Evolutionary conservation across 2,113 vertebrate species (phyloP).

Genomic region (Gobio gobio): DNA sequence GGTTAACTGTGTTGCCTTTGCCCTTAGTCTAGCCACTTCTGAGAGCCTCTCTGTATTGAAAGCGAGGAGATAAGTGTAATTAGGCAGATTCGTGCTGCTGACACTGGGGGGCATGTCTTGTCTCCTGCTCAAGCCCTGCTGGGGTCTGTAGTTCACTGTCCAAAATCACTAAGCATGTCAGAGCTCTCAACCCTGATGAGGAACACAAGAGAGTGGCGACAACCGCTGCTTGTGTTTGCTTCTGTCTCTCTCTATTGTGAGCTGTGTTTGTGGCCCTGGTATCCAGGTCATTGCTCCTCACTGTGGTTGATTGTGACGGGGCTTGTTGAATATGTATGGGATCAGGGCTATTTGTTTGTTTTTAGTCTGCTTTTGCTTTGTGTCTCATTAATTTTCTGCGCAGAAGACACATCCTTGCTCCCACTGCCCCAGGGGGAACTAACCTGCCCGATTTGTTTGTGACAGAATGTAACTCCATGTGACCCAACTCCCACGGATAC

Average conservation of each 20-base stretch:
- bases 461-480: slow-evolving; percentile 21
- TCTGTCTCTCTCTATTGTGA: slow-evolving; percentile 51
- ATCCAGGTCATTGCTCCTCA: slow-evolving; percentile 52
- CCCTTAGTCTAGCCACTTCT: background rate
- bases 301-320: slow-evolving; percentile 37
- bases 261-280: background rate
- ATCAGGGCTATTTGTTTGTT: slow-evolving; percentile 48
- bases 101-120: slow-evolving; percentile 14
- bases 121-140: slow-evolving; percentile 27
- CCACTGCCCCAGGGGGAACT: background rate
- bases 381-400: slow-evolving; percentile 53
- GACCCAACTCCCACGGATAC: background rate
- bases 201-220: background rate
- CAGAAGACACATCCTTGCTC: slow-evolving; percentile 22
- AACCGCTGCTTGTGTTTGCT: slow-evolving; percentile 33
- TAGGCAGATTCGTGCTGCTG: background rate
- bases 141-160: slow-evolving; percentile 23
- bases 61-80: slow-evolving; percentile 33
- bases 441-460: slow-evolving; percentile 38
- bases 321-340: slow-evolving; percentile 60
- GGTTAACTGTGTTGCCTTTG: background rate
- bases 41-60: background rate
- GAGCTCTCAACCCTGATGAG: slow-evolving; percentile 21
- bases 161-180: slow-evolving; percentile 6
- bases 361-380: slow-evolving; percentile 46